Evolutionary conservation across 1,140 invertebrate species (phyloP), one percentile per base, ranked within the genome.

Genomic region (Drosophila rufa): DNA sequence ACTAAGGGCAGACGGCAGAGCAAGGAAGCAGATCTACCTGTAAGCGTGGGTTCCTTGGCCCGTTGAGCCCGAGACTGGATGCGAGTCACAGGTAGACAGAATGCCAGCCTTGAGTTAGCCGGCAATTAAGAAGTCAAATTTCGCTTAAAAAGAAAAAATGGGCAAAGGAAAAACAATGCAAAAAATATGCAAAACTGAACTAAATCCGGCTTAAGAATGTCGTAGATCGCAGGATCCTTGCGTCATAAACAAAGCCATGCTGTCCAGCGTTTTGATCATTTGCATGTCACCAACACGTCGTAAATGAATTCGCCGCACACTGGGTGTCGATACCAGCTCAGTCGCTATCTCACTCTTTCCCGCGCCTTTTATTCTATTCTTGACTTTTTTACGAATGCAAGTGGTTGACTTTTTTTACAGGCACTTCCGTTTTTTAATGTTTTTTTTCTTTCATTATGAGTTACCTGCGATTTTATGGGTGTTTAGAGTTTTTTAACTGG

Each of bases 51-150:
- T 81, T 90, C 71, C 73, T 66, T 79, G 76, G 70, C 38, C n/a
- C 27, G 38, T 67, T 27, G 22, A 38, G 27, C 22, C 15, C 58
- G 12, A 19, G 40, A 33, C 19, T 51, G 19, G 30, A 22, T 55
- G 22, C 27, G n/a, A 14, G 25, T 17, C 51, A 4, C 70, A 74
- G 70, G 64, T 64, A 68, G 60, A 8, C n/a, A 11, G 40, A 50
- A 59, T 42, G 22, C 45, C 67, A 80, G 58, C 80, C 81, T 90
- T 68, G 82, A 68, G 58, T 50, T 55, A 46, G 48, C 36, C 40
- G 71, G 86, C 82, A 91, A 90, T 90, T 90, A 90, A 90, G 86
- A 90, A 90, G 85, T 90, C 85, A 90, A 91, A 91, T 85, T 90
- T 80, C 67, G 43, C 78, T 68, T 76, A 84, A 84, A 84, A 80